phyloP scores from a whole-genome alignment of 2,113 vertebrate genomes.

The Notechis scutatus region DNA sequence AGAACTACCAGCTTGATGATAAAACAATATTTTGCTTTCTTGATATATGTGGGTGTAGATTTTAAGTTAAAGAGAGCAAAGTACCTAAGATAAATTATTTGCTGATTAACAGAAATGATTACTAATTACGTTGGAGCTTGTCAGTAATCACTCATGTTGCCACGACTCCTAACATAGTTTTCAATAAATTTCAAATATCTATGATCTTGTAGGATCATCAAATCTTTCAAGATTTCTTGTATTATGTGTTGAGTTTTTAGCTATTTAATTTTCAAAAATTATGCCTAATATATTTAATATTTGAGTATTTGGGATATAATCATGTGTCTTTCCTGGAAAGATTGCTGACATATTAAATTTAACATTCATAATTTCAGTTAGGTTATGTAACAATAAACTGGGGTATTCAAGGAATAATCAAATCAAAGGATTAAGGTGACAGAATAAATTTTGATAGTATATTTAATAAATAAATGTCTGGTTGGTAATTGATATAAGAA shows the following conservation, averaged over 20 bases:
- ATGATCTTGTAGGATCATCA: not conserved
- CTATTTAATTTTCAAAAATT: not conserved
- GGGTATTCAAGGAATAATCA: not conserved
- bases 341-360: not conserved
- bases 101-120: not conserved
- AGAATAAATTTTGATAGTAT: not conserved
- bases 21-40: not conserved
- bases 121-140: not conserved
- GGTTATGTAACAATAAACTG: not conserved
- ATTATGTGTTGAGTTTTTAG: not conserved
- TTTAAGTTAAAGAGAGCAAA: not conserved
- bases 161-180: not conserved
- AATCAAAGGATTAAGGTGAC: not conserved
- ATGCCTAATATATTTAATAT: not conserved
- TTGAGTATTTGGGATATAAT: not conserved
- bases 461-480: not conserved
- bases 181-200: not conserved
- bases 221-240: not conserved
- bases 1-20: not conserved
- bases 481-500: conserved; percentile 14
- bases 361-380: not conserved
- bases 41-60: not conserved
- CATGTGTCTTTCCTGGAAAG: not conserved
- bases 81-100: not conserved
- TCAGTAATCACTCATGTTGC: not conserved